A percentile compares a stretch with the other conserved stretches of the same genome.
phyloP scores from a whole-genome alignment of 2,797 vertebrate genomes.

The Onychomys torridus region DNA sequence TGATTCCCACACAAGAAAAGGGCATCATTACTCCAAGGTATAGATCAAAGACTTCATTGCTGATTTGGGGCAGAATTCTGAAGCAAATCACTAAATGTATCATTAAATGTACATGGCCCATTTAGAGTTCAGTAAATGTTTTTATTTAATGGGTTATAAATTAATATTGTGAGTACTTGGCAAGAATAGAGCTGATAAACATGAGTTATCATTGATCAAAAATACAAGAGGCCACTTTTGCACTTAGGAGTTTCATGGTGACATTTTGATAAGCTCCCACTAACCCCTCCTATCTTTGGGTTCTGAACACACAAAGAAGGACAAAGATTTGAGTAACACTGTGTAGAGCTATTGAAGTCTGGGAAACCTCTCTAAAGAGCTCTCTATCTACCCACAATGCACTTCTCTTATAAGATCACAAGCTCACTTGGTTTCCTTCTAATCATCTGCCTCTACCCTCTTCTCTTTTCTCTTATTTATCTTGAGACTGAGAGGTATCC shows the following conservation, averaged over 20 bases:
- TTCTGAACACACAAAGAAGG: neutral
- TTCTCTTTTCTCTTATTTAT: neutral
- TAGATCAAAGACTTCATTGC: conserved; percentile 17
- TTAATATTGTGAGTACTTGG: conserved; percentile 29
- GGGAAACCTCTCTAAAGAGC: neutral
- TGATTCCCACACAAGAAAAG: conserved; percentile 34
- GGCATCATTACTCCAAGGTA: neutral
- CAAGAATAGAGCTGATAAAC: conserved; percentile 47
- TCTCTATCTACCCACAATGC: neutral
- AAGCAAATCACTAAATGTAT: conserved; percentile 33
- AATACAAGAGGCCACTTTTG: conserved; percentile 40
- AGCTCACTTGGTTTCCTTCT: neutral
- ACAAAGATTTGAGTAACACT: neutral
- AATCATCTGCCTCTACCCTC: neutral
- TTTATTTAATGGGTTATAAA: conserved; percentile 45
- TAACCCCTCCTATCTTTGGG: neutral
- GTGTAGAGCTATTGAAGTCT: neutral
- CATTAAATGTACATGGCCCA: neutral
- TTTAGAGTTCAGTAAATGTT: conserved; percentile 9
- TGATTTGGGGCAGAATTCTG: conserved; percentile 30
- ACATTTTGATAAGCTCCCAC: conserved; percentile 26
- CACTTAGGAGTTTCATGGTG: neutral
- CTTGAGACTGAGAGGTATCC: neutral
- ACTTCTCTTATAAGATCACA: neutral
- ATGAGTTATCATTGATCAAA: conserved; percentile 55